Conservation (phyloP, 2,888 invertebrate genomes). For the Homarus gammarus region DNA sequence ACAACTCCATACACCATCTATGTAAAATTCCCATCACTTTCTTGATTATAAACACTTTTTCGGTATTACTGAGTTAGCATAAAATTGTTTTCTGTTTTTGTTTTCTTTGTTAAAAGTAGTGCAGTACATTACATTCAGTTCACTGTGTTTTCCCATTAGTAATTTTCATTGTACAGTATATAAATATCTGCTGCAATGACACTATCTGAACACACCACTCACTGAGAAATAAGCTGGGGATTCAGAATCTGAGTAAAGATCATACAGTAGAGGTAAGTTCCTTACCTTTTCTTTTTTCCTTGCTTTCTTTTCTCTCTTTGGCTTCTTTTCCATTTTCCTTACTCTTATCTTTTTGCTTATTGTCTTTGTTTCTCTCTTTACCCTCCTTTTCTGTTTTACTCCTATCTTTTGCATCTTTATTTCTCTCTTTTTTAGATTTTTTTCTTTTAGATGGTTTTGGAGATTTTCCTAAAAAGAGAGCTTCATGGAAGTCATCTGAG, state of each 20-base stretch:
- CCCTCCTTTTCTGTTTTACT: constrained; percentile 78
- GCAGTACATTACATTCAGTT: neutral
- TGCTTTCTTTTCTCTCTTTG: constrained; percentile 67
- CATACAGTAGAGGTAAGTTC: constrained; percentile 56
- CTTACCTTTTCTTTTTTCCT: constrained; percentile 63
- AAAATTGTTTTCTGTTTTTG: constrained; percentile 11
- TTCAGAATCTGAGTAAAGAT: constrained; percentile 30
- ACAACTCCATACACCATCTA: neutral
- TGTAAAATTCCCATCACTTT: neutral
- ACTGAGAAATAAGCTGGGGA: constrained; percentile 5
- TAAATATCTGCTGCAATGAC: neutral
- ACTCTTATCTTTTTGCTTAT: constrained; percentile 54
- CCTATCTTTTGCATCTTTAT: constrained; percentile 80
- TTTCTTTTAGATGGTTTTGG: constrained; percentile 80
- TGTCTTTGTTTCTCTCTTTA: constrained; percentile 79
- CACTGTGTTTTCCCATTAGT: neutral
- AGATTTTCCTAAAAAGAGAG: constrained; percentile 82
- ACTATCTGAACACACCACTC: neutral
- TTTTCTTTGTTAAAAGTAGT: constrained; percentile 3
- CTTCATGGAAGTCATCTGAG: constrained; percentile 83
- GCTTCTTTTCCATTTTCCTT: constrained; percentile 67
- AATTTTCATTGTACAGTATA: neutral
- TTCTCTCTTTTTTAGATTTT: constrained; percentile 77
- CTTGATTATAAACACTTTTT: neutral
- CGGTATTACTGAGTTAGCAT: neutral